Conservation (phyloP, 1,140 invertebrate species). For the Hirudo medicinalis region DNA sequence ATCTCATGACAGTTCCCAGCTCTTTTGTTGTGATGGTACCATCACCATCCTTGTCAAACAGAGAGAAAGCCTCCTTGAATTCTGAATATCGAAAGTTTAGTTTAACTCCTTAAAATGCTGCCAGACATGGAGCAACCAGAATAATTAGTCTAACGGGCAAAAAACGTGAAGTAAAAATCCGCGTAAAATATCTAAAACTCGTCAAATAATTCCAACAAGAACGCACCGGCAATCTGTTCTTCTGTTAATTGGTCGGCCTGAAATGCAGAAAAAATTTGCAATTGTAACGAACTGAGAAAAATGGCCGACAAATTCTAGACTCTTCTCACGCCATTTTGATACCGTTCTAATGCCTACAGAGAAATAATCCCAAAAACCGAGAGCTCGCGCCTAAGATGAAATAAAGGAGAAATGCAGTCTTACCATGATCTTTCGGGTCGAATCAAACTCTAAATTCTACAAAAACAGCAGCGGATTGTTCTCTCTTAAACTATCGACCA, state of each 20-base stretch:
- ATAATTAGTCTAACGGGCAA: not conserved
- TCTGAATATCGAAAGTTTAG: slow-evolving; percentile 43
- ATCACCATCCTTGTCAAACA: slow-evolving; percentile 99
- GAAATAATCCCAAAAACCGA: too few species aligned
- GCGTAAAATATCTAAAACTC: not conserved
- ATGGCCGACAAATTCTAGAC: too few species aligned
- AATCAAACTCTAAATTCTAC: too few species aligned
- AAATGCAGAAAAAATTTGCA: slow-evolving; percentile 7
- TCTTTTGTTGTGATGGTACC: slow-evolving; percentile 99
- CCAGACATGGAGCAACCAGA: not conserved
- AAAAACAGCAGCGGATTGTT: too few species aligned
- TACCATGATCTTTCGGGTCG: too few species aligned
- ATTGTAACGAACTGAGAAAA: too few species aligned
- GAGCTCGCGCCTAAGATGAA: too few species aligned
- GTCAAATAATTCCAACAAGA: not conserved
- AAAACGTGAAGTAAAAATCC: not conserved
- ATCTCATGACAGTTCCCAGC: slow-evolving; percentile 96
- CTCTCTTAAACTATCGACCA: too few species aligned
- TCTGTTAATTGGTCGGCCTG: slow-evolving; percentile 23
- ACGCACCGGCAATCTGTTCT: slow-evolving; percentile 22
- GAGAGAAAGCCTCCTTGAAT: slow-evolving; percentile 98
- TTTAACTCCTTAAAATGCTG: not conserved
- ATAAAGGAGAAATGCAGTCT: too few species aligned
- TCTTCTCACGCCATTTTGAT: too few species aligned
- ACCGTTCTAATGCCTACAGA: too few species aligned